A percentile compares a stretch with the other conserved stretches of the same genome.
Evolutionary conservation across 2,113 vertebrate genomes (phyloP).

Genomic region (Panurus biarmicus): DNA sequence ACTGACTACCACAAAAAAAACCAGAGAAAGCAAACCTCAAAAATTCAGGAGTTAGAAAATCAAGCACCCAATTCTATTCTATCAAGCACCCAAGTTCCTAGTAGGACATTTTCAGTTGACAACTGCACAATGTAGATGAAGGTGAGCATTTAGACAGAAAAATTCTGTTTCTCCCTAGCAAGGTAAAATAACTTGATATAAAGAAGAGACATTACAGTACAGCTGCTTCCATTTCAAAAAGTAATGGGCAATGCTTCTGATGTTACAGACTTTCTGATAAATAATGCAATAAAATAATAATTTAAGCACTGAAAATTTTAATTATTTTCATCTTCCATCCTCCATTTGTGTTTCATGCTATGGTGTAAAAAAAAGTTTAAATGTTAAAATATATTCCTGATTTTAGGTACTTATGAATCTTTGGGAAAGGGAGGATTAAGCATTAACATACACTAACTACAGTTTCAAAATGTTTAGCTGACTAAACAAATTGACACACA

Average conservation of each 20-base stretch:
- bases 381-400: neutral
- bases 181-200: neutral
- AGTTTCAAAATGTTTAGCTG: neutral
- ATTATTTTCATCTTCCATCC: neutral
- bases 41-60: neutral
- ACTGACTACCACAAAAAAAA: neutral
- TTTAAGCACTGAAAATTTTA: neutral
- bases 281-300: neutral
- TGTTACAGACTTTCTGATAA: neutral
- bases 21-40: neutral
- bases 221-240: neutral
- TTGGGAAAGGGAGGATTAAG: neutral
- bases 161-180: neutral
- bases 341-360: neutral
- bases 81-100: neutral
- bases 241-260: neutral
- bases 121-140: neutral
- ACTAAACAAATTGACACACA: neutral
- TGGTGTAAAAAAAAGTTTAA: neutral
- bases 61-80: neutral
- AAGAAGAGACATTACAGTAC: neutral
- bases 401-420: neutral
- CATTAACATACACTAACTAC: neutral
- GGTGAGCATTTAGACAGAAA: neutral
- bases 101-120: neutral